Evolutionary conservation across 2,797 vertebrate genomes (phyloP).

Genomic region (Microchirus variegatus): DNA sequence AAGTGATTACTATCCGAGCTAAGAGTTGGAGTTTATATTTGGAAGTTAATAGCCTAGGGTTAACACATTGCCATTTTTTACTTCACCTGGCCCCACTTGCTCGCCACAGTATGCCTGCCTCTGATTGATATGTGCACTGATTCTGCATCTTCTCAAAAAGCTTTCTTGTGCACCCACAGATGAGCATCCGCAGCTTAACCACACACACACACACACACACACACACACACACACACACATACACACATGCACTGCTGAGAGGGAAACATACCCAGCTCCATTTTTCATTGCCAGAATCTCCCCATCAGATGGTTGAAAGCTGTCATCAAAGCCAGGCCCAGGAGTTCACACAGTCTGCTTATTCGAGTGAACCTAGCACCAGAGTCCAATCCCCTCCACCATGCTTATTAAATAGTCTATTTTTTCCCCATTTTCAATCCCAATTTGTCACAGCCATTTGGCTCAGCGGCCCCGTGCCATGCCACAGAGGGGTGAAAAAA

Average conservation of each 20-base stretch:
- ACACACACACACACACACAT: slow-evolving; percentile 22
- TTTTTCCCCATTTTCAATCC: slow-evolving; percentile 79
- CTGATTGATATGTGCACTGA: slow-evolving; percentile 65
- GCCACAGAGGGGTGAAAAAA: slow-evolving; percentile 45
- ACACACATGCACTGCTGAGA: slow-evolving; percentile 32
- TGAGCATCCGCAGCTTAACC: slow-evolving; percentile 12
- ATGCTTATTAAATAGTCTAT: slow-evolving; percentile 76
- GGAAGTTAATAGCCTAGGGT: slow-evolving; percentile 69
- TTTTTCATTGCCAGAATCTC: slow-evolving; percentile 69
- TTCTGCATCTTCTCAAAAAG: slow-evolving; percentile 60
- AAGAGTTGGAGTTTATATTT: slow-evolving; percentile 59
- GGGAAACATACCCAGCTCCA: slow-evolving; percentile 36
- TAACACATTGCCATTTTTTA: slow-evolving; percentile 51
- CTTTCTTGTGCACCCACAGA: slow-evolving; percentile 25
- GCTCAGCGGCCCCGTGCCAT: slow-evolving; percentile 54
- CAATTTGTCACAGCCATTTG: slow-evolving; percentile 79
- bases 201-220: slow-evolving; percentile 18
- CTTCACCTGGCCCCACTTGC: slow-evolving; percentile 30
- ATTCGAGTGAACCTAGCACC: slow-evolving; percentile 71
- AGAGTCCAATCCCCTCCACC: slow-evolving; percentile 74
- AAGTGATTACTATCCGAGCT: slow-evolving; percentile 59
- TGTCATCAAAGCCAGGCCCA: slow-evolving; percentile 76
- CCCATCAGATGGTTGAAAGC: slow-evolving; percentile 77
- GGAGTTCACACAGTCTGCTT: slow-evolving; percentile 75
- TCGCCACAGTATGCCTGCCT: slow-evolving; percentile 48